Percentiles rank a stretch among this genome's conserved stretches.
These are phyloP conservation scores for Conomelus anceps DNA, from an alignment of 2,888 invertebrate genomes.

Conservation along the genomic window DNA sequence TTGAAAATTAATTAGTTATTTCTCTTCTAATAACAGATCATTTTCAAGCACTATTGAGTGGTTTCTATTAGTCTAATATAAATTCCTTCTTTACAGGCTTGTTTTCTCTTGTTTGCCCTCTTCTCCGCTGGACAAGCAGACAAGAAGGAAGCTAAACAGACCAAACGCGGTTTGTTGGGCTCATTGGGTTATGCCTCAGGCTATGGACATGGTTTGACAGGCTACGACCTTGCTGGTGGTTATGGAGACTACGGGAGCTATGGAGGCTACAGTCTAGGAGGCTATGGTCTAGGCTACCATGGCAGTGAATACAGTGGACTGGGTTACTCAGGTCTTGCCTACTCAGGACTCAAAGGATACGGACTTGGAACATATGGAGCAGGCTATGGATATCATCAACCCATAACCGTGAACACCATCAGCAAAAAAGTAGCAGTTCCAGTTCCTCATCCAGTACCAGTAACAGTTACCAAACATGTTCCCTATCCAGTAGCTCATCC, in stretches of 20 bases:
- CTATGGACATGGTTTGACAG: not conserved
- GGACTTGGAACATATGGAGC: not conserved
- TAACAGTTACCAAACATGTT: conserved; percentile 25
- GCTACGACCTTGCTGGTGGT: not conserved
- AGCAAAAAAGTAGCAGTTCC: conserved; percentile 27
- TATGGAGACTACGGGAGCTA: not conserved
- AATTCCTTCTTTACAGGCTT: not conserved
- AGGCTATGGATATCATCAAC: not conserved
- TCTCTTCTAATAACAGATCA: too few species aligned
- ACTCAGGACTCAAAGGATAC: too few species aligned
- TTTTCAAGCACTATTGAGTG: not conserved
- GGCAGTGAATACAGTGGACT: not conserved
- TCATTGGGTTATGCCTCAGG: not conserved
- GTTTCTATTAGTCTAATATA: not conserved
- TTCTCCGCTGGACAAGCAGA: not conserved
- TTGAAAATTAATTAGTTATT: too few species aligned
- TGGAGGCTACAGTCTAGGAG: not conserved
- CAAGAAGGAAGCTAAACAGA: not conserved
- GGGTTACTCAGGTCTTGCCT: too few species aligned
- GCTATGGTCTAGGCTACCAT: not conserved
- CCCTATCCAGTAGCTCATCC: conserved; percentile 25
- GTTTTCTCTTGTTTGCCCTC: not conserved
- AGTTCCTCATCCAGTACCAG: conserved; percentile 25
- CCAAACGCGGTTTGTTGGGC: not conserved
- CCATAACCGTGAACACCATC: conserved; percentile 21